Evolutionary conservation across 1,140 invertebrate genomes (phyloP), one percentile per base, ranked within the genome.

Genomic region (Tetramorium alpestre): DNA sequence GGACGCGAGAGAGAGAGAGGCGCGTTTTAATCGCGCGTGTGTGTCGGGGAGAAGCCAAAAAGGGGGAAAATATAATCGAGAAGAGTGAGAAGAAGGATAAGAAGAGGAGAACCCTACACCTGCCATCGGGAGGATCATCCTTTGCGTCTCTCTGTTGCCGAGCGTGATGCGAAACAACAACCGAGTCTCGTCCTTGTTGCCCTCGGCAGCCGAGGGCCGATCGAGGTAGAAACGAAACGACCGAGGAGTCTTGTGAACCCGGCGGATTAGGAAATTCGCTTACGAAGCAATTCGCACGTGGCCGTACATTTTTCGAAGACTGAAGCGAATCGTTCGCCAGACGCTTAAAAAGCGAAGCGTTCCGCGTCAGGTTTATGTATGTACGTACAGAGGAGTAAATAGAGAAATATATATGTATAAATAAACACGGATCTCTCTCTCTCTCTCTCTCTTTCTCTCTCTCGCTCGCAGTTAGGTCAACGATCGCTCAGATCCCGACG

Each of bases 401-500:
- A 16, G 38, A 44, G 4, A 58, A 10, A 76, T 33, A 76, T 8
- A 64, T 33, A 28, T 44, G 47, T 6, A 69, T 69, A 69, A 25
- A 41, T 73, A 60, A 58, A 60, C 41, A 13, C 41, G 22, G 25
- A 25, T 65, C 49, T n/a, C 44, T 18, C 51, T 54, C 51, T 33
- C 28, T 33, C 22, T 22, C 22, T 22, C 22, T 22, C 22, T 22
- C 28, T 28, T 2, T 33, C 33, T 33, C 3, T 33, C 33, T 33
- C 4, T 33, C 33, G 3, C 33, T 33, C 33, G 33, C 6, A n/a
- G 49, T 25, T 44, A 33, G 85, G 85, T 84, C 77, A 87, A 90
- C 85, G 85, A 73, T 87, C 86, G 44, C 64, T 84, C 44, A 44
- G 60, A 84, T 80, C 87, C 73, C 47, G 16, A 54, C 87, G 49